These are phyloP conservation scores for Iguana delicatissima DNA, from an alignment of 2,797 vertebrate species.

Conservation along the genomic window DNA sequence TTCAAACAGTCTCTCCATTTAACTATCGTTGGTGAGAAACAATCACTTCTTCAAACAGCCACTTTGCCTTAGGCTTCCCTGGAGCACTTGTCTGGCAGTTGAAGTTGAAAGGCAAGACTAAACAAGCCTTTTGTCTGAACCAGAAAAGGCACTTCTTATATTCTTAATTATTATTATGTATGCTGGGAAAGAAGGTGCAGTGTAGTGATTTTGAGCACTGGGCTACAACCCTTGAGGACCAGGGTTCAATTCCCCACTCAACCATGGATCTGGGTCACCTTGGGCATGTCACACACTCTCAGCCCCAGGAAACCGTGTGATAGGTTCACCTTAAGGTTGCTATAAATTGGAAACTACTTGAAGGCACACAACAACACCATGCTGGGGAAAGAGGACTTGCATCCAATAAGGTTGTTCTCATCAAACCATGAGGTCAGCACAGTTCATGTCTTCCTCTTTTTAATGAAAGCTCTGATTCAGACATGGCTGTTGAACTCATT, in stretches of 20 bases:
- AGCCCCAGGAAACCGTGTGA: too few relatives aligned
- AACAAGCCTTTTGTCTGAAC: neutral
- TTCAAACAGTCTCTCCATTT: neutral
- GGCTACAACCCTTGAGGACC: too few relatives aligned
- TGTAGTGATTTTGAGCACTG: too few relatives aligned
- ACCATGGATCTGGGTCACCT: too few relatives aligned
- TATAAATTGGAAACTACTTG: too few relatives aligned
- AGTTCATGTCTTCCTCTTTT: neutral
- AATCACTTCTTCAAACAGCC: too few relatives aligned
- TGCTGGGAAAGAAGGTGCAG: neutral
- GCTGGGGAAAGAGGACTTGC: neutral
- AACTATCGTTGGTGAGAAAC: neutral
- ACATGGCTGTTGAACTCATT: neutral
- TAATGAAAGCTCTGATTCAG: neutral
- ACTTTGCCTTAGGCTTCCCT: neutral
- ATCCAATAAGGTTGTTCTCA: neutral
- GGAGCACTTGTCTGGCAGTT: too few relatives aligned
- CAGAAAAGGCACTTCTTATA: neutral
- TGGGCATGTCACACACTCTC: too few relatives aligned
- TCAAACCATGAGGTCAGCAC: slow-evolving; percentile 7
- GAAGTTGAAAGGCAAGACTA: neutral
- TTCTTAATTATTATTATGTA: neutral
- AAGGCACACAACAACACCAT: too few relatives aligned
- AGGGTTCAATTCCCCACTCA: too few relatives aligned
- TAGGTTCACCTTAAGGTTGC: too few relatives aligned